Evolutionary conservation across 2,113 vertebrate genomes (phyloP).

Genomic region (Eptesicus fuscus): DNA sequence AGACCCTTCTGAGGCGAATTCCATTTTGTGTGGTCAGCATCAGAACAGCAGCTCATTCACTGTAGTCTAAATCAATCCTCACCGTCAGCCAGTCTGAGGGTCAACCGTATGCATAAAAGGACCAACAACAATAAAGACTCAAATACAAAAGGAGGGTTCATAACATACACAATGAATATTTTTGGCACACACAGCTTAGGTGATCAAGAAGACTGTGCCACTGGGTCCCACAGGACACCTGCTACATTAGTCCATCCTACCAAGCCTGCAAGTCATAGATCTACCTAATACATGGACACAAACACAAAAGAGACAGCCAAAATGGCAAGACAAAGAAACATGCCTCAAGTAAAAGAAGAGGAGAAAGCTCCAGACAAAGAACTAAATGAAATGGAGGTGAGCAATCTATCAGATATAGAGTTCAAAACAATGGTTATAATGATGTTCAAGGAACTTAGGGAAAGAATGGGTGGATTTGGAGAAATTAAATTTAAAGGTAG

Average conservation of each 20-base stretch:
- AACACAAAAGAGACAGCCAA: background rate
- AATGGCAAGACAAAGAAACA: too few species aligned
- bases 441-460: too few species aligned
- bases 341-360: too few species aligned
- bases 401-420: too few species aligned
- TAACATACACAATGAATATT: background rate
- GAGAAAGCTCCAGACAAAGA: too few species aligned
- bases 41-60: background rate
- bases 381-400: too few species aligned
- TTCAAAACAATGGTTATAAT: too few species aligned
- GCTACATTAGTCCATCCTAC: background rate
- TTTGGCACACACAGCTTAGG: background rate
- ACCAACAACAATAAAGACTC: background rate
- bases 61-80: background rate
- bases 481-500: background rate
- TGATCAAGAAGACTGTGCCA: background rate
- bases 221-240: background rate
- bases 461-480: too few species aligned
- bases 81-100: background rate
- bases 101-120: background rate
- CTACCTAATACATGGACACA: background rate
- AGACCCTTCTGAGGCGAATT: background rate
- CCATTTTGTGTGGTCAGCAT: background rate
- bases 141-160: background rate
- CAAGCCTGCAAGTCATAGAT: background rate